These are phyloP conservation scores for Corythornis cristatus DNA, from an alignment of 2,113 vertebrate species.

Conservation along the genomic window DNA sequence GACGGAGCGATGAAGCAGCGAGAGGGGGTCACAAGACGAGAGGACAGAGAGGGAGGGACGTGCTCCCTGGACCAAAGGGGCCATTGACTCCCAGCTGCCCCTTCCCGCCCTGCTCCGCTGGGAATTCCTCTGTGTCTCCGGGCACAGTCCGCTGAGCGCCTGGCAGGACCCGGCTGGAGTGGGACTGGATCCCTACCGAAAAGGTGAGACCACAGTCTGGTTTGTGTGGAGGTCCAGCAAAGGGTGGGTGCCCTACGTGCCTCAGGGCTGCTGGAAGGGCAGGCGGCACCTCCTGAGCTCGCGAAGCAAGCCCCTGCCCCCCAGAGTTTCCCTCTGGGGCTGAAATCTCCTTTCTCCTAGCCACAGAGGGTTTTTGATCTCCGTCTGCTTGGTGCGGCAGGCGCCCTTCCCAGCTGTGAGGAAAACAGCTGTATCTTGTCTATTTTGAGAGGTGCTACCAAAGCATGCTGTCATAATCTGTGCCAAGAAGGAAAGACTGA, in stretches of 20 bases:
- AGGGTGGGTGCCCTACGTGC: fast-evolving
- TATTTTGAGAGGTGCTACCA: not conserved
- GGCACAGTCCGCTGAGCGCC: too few relatives aligned
- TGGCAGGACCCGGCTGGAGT: not conserved
- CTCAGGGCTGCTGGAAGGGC: not conserved
- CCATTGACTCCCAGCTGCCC: not conserved
- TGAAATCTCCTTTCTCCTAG: not conserved
- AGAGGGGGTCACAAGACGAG: not conserved
- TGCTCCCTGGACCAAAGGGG: fast-evolving
- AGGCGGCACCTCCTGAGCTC: not conserved
- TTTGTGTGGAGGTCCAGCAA: not conserved
- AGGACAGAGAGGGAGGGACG: not conserved
- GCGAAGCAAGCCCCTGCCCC: not conserved
- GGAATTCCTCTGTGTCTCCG: fast-evolving
- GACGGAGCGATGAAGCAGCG: not conserved
- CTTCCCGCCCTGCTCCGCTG: not conserved
- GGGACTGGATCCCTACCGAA: fast-evolving
- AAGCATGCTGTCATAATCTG: not conserved
- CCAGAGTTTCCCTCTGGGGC: not conserved
- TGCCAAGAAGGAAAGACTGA: not conserved
- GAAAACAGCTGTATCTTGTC: not conserved
- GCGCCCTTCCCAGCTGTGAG: not conserved
- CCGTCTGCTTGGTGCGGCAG: not conserved
- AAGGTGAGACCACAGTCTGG: not conserved
- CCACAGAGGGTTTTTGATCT: not conserved